Evolutionary conservation across 2,797 vertebrate genomes (phyloP), one percentile per base, ranked within the genome.

Genomic region (Corythornis leucogaster): DNA sequence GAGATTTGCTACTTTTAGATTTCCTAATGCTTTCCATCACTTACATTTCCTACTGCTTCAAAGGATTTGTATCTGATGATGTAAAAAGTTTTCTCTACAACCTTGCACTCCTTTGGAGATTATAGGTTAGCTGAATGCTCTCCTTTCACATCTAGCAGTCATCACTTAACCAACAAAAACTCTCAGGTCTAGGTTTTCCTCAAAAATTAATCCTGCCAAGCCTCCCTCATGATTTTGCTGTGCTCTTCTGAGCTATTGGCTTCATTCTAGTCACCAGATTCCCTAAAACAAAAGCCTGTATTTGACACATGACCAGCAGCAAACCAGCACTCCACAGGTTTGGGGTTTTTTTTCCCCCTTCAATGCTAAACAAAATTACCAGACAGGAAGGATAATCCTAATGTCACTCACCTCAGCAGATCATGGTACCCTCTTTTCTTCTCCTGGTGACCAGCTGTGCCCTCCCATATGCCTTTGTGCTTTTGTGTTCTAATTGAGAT

Each of bases 331-430:
- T 64, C 28, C 46, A n/a, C 1, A 2, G 50, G 46, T 40, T 40
- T 40, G 38, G 38, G 38, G 38, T 6, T 40, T 40, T 40, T 38
- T 40, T 40, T 15, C 14, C 14, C 38, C 38, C 38, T 40, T 40
- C 14, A 40, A 40, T 40, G 38, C 38, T 40, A 40, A 40, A 40
- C 38, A 40, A 40, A 40, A 82, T 54, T 70, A 74, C 86, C 76
- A 70, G 71, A 69, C 80, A 93, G 63, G 71, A 89, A 93, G 91
- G 59, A 63, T 45, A 95, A 95, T 79, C 55, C 59, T 66, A 79
- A 67, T 1, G 2, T 33, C 0, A 0, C 58, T 89, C 59, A 76
- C 74, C 40, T 87, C 11, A 3, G 57, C 10, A 2, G n/a, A 91
- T 38, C 0, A 0, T 62, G 64, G 59, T 6, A 45, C 10, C 55